Base-by-base conservation (phyloP, 2,888 invertebrate species). In the Cloeon dipterum region DNA sequence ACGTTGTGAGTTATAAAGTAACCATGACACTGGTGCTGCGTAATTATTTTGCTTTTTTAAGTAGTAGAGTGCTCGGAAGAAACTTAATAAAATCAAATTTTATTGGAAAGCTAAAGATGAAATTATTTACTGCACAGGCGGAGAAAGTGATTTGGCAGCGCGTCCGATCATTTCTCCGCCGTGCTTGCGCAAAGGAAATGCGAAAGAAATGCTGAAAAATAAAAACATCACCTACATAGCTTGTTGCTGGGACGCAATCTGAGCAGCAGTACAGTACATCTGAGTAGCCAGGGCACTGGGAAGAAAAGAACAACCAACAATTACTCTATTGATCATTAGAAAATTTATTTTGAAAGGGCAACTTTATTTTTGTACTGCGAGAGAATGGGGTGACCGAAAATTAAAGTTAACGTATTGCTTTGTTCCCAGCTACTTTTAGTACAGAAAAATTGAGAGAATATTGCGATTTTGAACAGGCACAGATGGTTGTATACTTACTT, bases 241-340 rank as follows among this genome's bases (percentile, higher is more conserved):
- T 72, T 82, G 82, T 70, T 82, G 82, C 68, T 82, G 82, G 65
- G 81, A 75, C 62, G 79, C 79, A 62, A 81, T 74, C 73, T 82
- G 82, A 66, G 76, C 73, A 68, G 73, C 74, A 29, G 29, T 29
- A 64, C 81, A 82, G 71, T 81, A 79, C 82, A 83, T 83, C 81
- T 83, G 83, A 70, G 82, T 77, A 74, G 83, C 83, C 73, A 85
- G 82, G 76, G 83, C 83, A 81, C 83, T 83, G 79, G 74, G 74
- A 68, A 75, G 68, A 69, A 60, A 65, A 39, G 35, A 39, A 32
- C 36, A 36, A 29, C n/a, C 29, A 29, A 29, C n/a, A 8, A 29
- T 23, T 23, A 23, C n/a, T 23, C n/a, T 23, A 23, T 10, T 23
- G 25, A 23, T 23, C n/a, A 14, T 29, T n/a, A 29, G n/a, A n/a